A percentile compares a stretch with the other conserved stretches of the same genome.
phyloP scores from a whole-genome alignment of 1,140 invertebrate species.

The Drosophila pandora region DNA sequence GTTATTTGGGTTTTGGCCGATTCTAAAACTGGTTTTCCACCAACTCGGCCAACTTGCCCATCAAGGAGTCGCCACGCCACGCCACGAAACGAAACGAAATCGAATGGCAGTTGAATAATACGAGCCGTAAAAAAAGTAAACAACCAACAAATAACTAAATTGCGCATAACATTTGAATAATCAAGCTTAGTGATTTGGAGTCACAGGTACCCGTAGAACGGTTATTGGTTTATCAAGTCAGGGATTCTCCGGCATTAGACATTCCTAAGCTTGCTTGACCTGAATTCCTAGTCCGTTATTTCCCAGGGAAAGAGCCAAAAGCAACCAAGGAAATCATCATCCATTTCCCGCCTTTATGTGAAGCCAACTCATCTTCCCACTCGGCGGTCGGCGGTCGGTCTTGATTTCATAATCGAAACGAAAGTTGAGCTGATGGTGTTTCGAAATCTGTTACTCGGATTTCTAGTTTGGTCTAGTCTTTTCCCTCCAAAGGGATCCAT shows the following conservation, averaged over 20 bases:
- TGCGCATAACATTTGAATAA: conserved; percentile 66
- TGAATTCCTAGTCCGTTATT: conserved; percentile 44
- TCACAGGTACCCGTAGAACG: conserved; percentile 13
- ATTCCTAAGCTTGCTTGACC: conserved; percentile 53
- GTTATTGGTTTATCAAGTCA: conserved; percentile 21
- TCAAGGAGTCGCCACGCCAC: conserved; percentile 66
- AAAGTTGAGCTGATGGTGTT: conserved; percentile 38
- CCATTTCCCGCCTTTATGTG: conserved; percentile 6
- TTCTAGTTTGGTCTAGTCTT: conserved; percentile 20
- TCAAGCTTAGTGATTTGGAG: conserved; percentile 28
- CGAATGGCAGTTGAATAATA: conserved; percentile 66
- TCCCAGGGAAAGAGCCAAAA: conserved; percentile 15
- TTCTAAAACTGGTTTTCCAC: conserved; percentile 69
- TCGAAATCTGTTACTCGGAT: conserved; percentile 45
- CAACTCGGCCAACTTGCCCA: conserved; percentile 74
- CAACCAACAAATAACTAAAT: conserved; percentile 43
- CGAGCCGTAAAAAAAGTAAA: conserved; percentile 21
- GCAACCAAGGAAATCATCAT: conserved; percentile 30
- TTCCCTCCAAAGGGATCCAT: conserved; percentile 26
- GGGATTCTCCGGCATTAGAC: conserved; percentile 26
- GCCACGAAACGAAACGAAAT: conserved; percentile 47
- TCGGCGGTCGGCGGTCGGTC: conserved; percentile 20
- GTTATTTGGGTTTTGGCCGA: conserved; percentile 60
- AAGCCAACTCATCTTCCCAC: conserved; percentile 6
- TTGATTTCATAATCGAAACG: conserved; percentile 51